phyloP scores from a whole-genome alignment of 2,888 invertebrate genomes.

The Arge pagana region DNA sequence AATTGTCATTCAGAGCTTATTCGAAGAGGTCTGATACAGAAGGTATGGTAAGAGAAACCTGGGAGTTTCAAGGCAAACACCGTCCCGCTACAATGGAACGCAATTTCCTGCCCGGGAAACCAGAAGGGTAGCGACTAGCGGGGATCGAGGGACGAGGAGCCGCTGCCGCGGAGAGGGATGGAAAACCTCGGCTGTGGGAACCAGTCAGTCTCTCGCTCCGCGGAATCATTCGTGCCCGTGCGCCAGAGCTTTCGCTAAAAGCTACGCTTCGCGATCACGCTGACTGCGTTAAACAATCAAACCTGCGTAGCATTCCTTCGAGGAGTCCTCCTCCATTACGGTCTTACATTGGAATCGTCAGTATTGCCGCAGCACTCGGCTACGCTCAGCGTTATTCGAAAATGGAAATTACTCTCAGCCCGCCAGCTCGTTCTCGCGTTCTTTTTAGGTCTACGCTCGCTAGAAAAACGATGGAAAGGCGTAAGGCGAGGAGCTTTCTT shows the following conservation, averaged over 20 bases:
- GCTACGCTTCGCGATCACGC: slow-evolving; percentile 37
- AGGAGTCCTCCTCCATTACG: slow-evolving; percentile 24
- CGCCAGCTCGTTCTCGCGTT: neutral
- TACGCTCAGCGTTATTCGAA: slow-evolving; percentile 12
- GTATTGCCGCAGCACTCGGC: slow-evolving; percentile 20
- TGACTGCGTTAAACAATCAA: slow-evolving; percentile 48
- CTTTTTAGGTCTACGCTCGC: no score
- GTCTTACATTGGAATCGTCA: slow-evolving; percentile 20
- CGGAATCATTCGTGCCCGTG: no score
- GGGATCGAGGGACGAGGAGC: slow-evolving; percentile 13
- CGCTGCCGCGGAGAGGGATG: slow-evolving; percentile 12
- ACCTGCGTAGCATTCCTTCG: slow-evolving; percentile 47
- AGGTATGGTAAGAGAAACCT: slow-evolving; percentile 25
- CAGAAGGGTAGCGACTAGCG: slow-evolving; percentile 8
- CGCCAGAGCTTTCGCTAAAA: slow-evolving; percentile 53
- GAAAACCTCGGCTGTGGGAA: slow-evolving; percentile 34
- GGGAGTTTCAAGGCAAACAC: slow-evolving; percentile 51
- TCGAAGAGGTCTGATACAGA: slow-evolving; percentile 31
- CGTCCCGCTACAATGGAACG: slow-evolving; percentile 56
- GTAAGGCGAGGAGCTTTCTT: no score
- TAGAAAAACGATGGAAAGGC: no score
- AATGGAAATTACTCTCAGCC: slow-evolving; percentile 16
- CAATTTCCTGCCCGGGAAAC: slow-evolving; percentile 53
- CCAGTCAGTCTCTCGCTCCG: slow-evolving; percentile 35
- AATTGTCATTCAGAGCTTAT: slow-evolving; percentile 53